Evolutionary conservation across 1,140 invertebrate genomes (phyloP).

Genomic region (Neoseiulus cucumeris): DNA sequence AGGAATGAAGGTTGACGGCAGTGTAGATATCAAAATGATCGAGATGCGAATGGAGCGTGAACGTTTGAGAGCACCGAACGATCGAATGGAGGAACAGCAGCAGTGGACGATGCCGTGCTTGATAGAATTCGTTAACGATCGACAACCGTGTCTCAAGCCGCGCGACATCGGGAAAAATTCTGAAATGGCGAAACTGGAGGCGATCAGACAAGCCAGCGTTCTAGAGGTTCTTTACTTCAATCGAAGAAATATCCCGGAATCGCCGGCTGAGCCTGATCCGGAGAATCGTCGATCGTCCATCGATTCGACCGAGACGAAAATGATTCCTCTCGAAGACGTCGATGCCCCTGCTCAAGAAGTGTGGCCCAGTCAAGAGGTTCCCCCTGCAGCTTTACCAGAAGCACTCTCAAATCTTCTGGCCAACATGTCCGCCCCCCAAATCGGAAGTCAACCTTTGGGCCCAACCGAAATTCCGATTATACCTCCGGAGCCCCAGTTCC

Average conservation of each 20-base stretch:
- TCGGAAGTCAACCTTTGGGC: not conserved
- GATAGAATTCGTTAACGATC: conserved; percentile 10
- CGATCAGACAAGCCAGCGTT: not conserved
- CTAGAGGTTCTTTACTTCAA: conserved; percentile 12
- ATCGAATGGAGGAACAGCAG: not conserved
- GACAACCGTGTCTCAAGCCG: not conserved
- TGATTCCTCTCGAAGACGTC: conserved; percentile 69
- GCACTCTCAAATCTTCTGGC: conserved; percentile 6
- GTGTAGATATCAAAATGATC: not conserved
- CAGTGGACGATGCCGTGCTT: not conserved
- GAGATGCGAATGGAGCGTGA: not conserved
- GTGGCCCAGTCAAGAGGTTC: conserved; percentile 1
- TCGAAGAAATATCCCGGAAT: conserved; percentile 46
- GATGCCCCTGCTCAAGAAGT: not conserved
- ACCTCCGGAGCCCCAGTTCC: not conserved
- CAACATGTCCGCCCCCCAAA: not conserved
- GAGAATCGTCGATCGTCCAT: conserved; percentile 38
- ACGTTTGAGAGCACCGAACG: not conserved
- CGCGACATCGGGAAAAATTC: conserved; percentile 13
- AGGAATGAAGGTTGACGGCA: not conserved
- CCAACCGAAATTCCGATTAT: conserved; percentile 2
- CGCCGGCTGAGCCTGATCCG: conserved; percentile 57
- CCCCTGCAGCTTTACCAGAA: not conserved
- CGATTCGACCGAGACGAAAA: conserved; percentile 45
- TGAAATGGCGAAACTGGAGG: conserved; percentile 22